Evolutionary conservation across 2,113 vertebrate species (phyloP).

Genomic region (Lophura nycthemera): DNA sequence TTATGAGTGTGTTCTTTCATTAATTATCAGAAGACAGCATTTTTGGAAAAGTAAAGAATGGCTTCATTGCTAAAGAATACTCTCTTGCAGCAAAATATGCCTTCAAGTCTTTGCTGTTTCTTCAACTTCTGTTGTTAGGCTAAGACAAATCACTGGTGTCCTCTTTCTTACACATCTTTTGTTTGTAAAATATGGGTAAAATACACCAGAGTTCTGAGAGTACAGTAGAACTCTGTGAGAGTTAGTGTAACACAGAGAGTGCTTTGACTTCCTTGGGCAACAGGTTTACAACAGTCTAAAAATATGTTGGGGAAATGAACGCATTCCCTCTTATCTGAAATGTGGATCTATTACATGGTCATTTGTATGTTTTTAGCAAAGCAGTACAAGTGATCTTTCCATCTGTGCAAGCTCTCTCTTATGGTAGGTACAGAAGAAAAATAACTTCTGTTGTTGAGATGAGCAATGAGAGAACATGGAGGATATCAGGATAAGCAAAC

Average conservation of each 20-base stretch:
- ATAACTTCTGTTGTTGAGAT: conserved; percentile 65
- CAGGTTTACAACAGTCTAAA: background rate
- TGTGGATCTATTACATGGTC: conserved; percentile 1
- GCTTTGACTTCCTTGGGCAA: background rate
- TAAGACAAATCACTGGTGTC: background rate
- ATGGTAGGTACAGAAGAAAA: background rate
- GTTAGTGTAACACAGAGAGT: background rate
- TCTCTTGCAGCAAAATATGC: accelerated
- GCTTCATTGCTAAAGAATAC: background rate
- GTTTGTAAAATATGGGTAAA: background rate
- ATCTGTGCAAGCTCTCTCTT: conserved; percentile 31
- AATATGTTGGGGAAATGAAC: background rate
- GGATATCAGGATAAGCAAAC: conserved; percentile 12
- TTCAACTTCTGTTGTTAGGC: background rate
- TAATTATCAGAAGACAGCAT: background rate
- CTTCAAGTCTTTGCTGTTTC: background rate
- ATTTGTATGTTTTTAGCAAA: conserved; percentile 27
- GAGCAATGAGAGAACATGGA: conserved; percentile 17
- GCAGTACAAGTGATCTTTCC: conserved; percentile 46
- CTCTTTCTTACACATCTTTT: background rate
- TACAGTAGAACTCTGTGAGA: background rate
- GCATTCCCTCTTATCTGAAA: conserved; percentile 39
- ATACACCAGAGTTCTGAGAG: background rate
- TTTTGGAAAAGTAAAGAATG: background rate
- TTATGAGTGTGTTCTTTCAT: background rate